These are phyloP conservation scores for Asbolus verrucosus DNA, from an alignment of 1,140 invertebrate species.

Conservation along the genomic window DNA sequence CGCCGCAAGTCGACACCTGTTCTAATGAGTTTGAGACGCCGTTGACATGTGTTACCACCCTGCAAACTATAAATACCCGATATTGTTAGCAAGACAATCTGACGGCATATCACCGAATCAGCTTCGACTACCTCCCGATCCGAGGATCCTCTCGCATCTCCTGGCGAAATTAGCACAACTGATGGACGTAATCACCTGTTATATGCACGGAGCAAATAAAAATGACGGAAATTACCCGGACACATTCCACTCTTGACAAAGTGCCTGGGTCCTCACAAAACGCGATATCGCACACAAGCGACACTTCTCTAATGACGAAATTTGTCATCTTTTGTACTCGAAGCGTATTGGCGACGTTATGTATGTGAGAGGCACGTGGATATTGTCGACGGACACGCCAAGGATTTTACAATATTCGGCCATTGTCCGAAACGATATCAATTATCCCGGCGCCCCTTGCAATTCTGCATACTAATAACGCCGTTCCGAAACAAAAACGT, in stretches of 20 bases:
- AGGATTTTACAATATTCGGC: conserved; percentile 50
- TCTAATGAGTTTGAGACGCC: conserved; percentile 48
- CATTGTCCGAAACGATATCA: conserved; percentile 45
- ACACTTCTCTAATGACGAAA: conserved; percentile 54
- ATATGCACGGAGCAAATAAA: conserved; percentile 42
- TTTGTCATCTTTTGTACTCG: conserved; percentile 55
- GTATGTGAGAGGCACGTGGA: conserved; percentile 41
- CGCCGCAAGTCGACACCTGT: conserved; percentile 43
- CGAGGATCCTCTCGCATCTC: not conserved
- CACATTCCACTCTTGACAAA: conserved; percentile 50
- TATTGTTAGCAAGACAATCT: conserved; percentile 15
- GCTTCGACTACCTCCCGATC: no score
- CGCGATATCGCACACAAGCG: conserved; percentile 50
- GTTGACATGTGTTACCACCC: conserved; percentile 45
- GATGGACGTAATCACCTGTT: conserved; percentile 45
- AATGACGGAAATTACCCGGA: conserved; percentile 47
- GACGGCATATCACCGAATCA: no score
- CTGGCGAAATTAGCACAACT: conserved; percentile 43
- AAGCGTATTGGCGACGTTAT: conserved; percentile 52
- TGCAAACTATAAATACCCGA: conserved; percentile 34
- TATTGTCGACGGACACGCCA: conserved; percentile 53
- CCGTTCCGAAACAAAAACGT: conserved; percentile 2
- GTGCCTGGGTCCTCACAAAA: conserved; percentile 47
- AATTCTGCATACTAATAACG: not conserved
- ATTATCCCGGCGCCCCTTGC: not conserved